Evolutionary conservation across 2,113 vertebrate genomes (phyloP).

Genomic region (Chloropsis hardwickii): DNA sequence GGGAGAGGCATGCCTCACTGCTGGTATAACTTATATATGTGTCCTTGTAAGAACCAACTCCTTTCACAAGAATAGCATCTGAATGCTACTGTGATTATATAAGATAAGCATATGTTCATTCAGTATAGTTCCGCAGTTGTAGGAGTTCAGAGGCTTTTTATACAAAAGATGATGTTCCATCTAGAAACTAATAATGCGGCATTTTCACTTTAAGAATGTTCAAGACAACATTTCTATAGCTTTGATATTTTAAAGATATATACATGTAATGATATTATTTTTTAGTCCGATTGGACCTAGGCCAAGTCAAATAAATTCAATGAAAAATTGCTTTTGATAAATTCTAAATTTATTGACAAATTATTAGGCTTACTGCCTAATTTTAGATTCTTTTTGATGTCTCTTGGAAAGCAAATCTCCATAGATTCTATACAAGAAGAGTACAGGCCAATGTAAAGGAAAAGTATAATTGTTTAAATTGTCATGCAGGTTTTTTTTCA

Average conservation of each 20-base stretch:
- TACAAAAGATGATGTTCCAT: neutral
- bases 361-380: neutral
- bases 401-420: neutral
- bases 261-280: neutral
- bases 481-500: neutral
- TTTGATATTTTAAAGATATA: neutral
- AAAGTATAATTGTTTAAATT: neutral
- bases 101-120: neutral
- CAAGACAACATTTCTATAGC: neutral
- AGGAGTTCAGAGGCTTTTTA: neutral
- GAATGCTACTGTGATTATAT: neutral
- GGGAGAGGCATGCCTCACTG: neutral
- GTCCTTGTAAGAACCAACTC: neutral
- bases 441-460: neutral
- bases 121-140: neutral
- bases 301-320: neutral
- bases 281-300: neutral
- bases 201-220: rapidly evolving
- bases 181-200: neutral
- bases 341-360: neutral
- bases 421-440: neutral
- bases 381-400: neutral
- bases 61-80: neutral
- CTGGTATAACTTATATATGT: neutral
- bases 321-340: neutral